Base-by-base conservation (phyloP, 2,113 vertebrate species). In the Tonatia bakeri region DNA sequence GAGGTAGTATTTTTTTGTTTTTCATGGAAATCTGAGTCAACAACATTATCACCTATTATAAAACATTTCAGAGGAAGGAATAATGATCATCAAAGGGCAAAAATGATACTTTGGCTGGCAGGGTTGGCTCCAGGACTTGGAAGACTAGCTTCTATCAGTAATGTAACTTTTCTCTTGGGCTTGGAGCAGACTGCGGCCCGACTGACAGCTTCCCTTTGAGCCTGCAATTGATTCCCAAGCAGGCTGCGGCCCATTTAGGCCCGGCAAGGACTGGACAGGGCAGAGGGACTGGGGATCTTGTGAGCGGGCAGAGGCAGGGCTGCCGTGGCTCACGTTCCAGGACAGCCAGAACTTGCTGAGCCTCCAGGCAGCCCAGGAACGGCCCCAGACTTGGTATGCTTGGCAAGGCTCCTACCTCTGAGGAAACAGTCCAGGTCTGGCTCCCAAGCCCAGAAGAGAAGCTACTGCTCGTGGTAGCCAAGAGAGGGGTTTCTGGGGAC, bases 1-100 rank as follows among this genome's bases (percentile, higher is more conserved):
- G 99, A 99, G 99, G 99, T 99, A 99, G 99, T 99, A 99, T 99
- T 98, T 98, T 93, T 82, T 92, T 80, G 65, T 95, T 90, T 81
- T 98, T 96, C 81, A 97, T 90, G 97, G 99, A 98, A 99, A 99
- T 99, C 98, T 98, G 98, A 98, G 98, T 99, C 98, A 98, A 98
- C 98, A 98, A 98, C 96, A 98, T 98, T 98, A 98, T 98, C 98
- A 98, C 92, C 98, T 98, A 99, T 98, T 97, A 98, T 95, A 98
- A 98, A 97, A 98, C 98, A 98, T 98, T 98, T 98, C 97, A 98
- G 97, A 98, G 95, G 98, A 98, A 98, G 98, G 98, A 98, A 97
- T 94, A 98, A 96, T 3, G 54, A 89, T 98, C 97, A 97, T 96
- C 97, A 98, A 98, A 98, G 97, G 97, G 97, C 83, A 93, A 94